Evolutionary conservation across 2,888 invertebrate genomes (phyloP), one percentile per base, ranked within the genome.

Genomic region (Pseudanteris insignis): DNA sequence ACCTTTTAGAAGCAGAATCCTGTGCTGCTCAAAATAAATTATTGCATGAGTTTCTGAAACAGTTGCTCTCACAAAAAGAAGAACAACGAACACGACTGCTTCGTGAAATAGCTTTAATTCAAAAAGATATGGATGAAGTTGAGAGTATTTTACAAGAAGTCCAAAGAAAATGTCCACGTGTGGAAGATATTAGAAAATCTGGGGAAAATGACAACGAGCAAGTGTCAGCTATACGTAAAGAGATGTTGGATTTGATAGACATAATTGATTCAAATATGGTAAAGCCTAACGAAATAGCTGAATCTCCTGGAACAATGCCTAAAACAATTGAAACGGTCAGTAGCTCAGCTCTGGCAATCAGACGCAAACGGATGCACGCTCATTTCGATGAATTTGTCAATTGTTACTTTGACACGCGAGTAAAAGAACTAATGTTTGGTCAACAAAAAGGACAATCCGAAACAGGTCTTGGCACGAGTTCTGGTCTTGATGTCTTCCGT

Each of bases 341-440:
- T 1, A 69, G 70, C 3, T 80, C 83, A 0, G 85, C 88, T 0
- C 80, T 92, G 15, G 87, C 89, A 0, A 83, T 87, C 12, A 82
- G 92, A 14, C 85, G 91, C 74, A 83, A 89, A 53, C 83, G 92
- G 9, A 89, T 95, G 84, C 87, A 89, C 69, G 87, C 89, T 2
- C 93, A 95, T 81, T 94, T 94, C 79, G 92, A 93, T 59, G 94
- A 94, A 79, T 89, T 95, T 75, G 90, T 92, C 33, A 86, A 91
- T 76, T 91, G 92, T 67, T 95, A 95, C 80, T 90, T 94, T 76
- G 86, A 88, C 2, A 86, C 89, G 32, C 85, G 93, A 38, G 86
- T 88, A 1, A 88, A 88, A 76, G 89, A 90, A 72, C 76, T 91
- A 28, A 85, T 88, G 73, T 88, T 91, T 75, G 84, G 84, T 0